Evolutionary conservation across 2,113 vertebrate species (phyloP), one percentile per base, ranked within the genome.

Genomic region (Brachionichthys hirsutus): DNA sequence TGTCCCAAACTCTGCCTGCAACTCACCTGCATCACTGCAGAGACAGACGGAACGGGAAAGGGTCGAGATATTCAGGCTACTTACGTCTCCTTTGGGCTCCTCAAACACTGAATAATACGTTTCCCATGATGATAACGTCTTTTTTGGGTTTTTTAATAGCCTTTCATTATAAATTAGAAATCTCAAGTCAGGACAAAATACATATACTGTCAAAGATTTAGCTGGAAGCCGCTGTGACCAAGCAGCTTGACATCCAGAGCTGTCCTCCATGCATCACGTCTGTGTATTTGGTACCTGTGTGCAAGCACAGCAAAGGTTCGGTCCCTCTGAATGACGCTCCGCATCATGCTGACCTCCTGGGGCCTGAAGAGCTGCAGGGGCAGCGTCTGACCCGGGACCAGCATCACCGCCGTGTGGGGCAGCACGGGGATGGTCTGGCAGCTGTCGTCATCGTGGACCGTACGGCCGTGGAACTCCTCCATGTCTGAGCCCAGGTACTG

Each of bases 301-400:
- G 97, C 94, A 5, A 99, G 95, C 51, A 99, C 96, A 13, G 96
- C 97, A 73, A 99, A 99, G 1, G 97, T 99, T 74, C 97, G 91
- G 80, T 99, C 97, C 55, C 79, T 94, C 89, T 97, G 95, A 75
- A 99, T 94, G 67, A 99, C 84, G 56, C 87, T 93, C 54, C 97
- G 91, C 89, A 99, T 95, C 96, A 98, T 97, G 87, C 95, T 98
- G 91, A 99, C 95, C 85, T 99, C 97, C 78, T 97, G 97, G 0
- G 97, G 96, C 67, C 84, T 85, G 82, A 94, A 98, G 6, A 99
- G 97, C 87, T 97, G 95, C 57, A 99, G 92, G 2, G 97, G 97
- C 52, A 99, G 75, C 0, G 94, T 99, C 91, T 99, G 97, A 0
- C 97, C 97, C 0, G 97, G 97, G 40, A 99, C 94, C 65, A 99